A percentile compares a stretch with the other conserved stretches of the same genome.
Evolutionary conservation across 2,797 vertebrate genomes (phyloP).

Genomic region (Agapornis canus): DNA sequence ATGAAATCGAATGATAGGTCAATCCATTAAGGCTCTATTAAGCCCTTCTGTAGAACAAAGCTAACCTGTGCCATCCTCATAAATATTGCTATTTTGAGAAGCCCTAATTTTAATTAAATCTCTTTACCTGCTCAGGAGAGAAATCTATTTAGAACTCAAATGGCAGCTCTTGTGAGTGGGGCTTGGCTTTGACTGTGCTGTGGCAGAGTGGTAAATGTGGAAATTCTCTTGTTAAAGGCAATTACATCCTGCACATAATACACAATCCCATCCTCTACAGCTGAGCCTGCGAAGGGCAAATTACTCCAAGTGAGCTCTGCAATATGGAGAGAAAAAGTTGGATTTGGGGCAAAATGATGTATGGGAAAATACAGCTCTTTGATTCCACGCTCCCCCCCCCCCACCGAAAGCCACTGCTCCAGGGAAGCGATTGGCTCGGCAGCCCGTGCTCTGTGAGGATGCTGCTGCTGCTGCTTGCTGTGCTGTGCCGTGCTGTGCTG

Average conservation of each 20-base stretch:
- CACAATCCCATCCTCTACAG: conserved; percentile 62
- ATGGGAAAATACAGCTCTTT: neutral
- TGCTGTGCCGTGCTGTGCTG: neutral
- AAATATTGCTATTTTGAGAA: conserved; percentile 89
- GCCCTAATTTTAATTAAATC: conserved; percentile 95
- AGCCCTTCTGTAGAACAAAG: conserved; percentile 93
- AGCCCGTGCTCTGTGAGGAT: fast-evolving
- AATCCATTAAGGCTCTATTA: conserved; percentile 95
- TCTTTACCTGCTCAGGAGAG: conserved; percentile 87
- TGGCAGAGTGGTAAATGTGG: conserved; percentile 65
- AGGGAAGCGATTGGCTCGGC: fast-evolving
- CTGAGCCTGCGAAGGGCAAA: conserved; percentile 72
- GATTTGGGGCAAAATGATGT: conserved; percentile 11
- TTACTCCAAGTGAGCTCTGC: conserved; percentile 48
- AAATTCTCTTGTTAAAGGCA: conserved; percentile 75
- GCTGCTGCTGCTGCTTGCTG: fast-evolving
- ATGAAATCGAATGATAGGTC: conserved; percentile 89
- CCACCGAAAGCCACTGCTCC: neutral
- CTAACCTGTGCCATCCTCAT: conserved; percentile 88
- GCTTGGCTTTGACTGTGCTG: conserved; percentile 65
- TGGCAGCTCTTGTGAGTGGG: conserved; percentile 81
- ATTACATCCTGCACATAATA: conserved; percentile 71
- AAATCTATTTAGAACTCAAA: conserved; percentile 87
- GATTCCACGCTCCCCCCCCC: neutral
- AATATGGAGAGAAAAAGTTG: conserved; percentile 40